Conservation (phyloP, 2,797 vertebrate species). For the Notolepis coatsorum region DNA sequence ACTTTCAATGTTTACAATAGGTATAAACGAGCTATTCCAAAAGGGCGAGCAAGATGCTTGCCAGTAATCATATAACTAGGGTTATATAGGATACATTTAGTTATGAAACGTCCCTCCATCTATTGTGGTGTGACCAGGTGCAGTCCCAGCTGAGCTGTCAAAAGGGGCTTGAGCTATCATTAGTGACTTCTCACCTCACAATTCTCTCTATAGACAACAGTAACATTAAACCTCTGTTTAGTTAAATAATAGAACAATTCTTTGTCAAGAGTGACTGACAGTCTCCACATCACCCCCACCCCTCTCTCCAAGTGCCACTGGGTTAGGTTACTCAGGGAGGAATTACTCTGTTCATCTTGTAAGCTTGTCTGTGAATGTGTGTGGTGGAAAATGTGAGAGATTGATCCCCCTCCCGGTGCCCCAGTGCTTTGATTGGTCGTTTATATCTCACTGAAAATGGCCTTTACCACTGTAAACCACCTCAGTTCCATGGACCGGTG, state of each 20-base stretch:
- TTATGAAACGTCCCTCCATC: conserved; percentile 1
- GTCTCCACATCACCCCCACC: background rate
- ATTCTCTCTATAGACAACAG: conserved; percentile 8
- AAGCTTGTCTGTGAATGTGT: conserved; percentile 1
- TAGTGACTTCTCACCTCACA: background rate
- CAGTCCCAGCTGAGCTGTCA: conserved; percentile 16
- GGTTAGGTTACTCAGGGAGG: conserved; percentile 17
- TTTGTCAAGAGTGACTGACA: background rate
- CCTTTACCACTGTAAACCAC: too few species aligned
- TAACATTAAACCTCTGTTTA: conserved; percentile 10
- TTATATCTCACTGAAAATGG: too few species aligned
- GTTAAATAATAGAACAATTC: conserved; percentile 16
- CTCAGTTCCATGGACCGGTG: too few species aligned
- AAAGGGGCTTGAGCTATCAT: background rate
- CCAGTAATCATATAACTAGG: background rate
- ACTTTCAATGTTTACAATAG: too few species aligned
- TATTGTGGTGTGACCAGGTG: conserved; percentile 3
- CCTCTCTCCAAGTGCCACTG: background rate
- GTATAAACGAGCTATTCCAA: too few species aligned
- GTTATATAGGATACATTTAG: background rate
- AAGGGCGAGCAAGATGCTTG: too few species aligned
- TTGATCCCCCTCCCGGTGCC: background rate
- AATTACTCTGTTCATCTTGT: conserved; percentile 22
- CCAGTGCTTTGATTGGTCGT: too few species aligned
- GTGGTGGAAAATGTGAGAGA: background rate